Evolutionary conservation across 1,140 invertebrate genomes (phyloP), one percentile per base, ranked within the genome.

Genomic region (Dinothrombium tinctorium): DNA sequence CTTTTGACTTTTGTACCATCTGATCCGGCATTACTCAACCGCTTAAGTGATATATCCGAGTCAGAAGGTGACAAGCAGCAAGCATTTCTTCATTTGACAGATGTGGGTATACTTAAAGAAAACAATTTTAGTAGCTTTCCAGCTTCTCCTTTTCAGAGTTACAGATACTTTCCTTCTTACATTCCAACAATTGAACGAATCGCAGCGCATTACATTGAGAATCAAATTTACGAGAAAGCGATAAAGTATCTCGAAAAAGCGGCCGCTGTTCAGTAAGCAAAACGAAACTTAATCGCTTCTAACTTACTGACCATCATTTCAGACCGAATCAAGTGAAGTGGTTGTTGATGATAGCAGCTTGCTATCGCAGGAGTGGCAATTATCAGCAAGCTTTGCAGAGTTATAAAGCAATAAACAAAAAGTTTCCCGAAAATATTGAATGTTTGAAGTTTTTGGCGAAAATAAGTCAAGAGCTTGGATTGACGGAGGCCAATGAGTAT

Each of bases 181-280:
- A 71, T 89, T 33, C 69, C 73, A 41, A 80, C 83, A 0, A 78
- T 92, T 42, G 77, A 86, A 54, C 92, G 84, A 72, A 64, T 94
- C 21, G 81, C 78, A 32, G 77, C 78, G 0, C 87, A 90, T 56
- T 86, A 82, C 52, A 74, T 89, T 41, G 78, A 86, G 51, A 71
- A 83, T 51, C 76, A 86, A 61, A 70, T 77, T 51, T 71, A 77
- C 29, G 86, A 92, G 55, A 86, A 86, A 60, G 82, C 86, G 4
- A 67, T 89, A 29, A 64, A 63, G 19, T 89, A 80, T 57, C 89
- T 89, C 56, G 75, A 87, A 57, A 71, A 73, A 54, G 83, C 84
- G 0, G 70, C 79, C 5, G 62, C 82, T n/a, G 71, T 86, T 50
- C 75, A 84, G 67, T 69, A 54, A 60, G 64, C 59, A 23, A 8